These are phyloP conservation scores for Trissonchulus sp. DNA, from an alignment of 2,888 invertebrate genomes.

Conservation along the genomic window DNA sequence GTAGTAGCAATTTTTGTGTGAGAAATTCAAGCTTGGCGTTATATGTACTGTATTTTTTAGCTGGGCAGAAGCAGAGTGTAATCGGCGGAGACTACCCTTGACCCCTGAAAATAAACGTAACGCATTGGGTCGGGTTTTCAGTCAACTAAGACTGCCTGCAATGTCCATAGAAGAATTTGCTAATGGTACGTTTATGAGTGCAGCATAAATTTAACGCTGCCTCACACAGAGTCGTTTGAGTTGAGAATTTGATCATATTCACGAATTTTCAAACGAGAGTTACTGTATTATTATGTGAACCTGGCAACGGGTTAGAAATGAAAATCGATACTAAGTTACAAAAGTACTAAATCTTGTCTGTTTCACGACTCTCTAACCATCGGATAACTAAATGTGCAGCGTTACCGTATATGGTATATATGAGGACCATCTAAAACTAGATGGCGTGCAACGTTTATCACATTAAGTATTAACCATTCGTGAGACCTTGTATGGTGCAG, in stretches of 20 bases:
- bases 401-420: too few relatives aligned
- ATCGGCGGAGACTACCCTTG: slow-evolving; percentile 71
- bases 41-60: too few relatives aligned
- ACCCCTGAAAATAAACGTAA: slow-evolving; percentile 65
- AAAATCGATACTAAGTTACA: too few relatives aligned
- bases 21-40: too few relatives aligned
- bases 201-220: not conserved
- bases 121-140: slow-evolving; percentile 64
- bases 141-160: slow-evolving; percentile 82
- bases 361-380: too few relatives aligned
- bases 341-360: too few relatives aligned
- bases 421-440: too few relatives aligned
- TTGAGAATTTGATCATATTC: too few relatives aligned
- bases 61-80: slow-evolving; percentile 87
- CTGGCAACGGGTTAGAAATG: too few relatives aligned
- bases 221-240: not conserved
- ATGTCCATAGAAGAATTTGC: slow-evolving; percentile 91
- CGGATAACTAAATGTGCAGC: too few relatives aligned
- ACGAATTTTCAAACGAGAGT: slow-evolving; percentile 89
- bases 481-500: not conserved
- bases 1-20: too few relatives aligned
- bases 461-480: not conserved
- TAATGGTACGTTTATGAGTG: slow-evolving; percentile 56
- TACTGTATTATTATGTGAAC: too few relatives aligned
- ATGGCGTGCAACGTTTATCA: slow-evolving; percentile 52